phyloP scores from a whole-genome alignment of 1,140 invertebrate genomes.

The Brachionus rotundiformis region DNA sequence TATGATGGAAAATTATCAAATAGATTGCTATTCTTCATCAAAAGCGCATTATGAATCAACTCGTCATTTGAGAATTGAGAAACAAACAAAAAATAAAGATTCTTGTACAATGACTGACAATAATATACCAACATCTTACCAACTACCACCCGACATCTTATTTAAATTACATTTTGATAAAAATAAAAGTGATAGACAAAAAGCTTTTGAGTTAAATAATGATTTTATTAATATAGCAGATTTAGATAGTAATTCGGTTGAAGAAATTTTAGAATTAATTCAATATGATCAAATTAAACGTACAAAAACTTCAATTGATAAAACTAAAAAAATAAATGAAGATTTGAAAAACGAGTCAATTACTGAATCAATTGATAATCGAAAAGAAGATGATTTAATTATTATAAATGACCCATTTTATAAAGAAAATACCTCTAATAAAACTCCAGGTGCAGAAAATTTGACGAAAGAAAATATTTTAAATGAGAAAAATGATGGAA shows the following conservation, averaged over 20 bases:
- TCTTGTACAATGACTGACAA: not conserved
- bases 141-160: slow-evolving; percentile 25
- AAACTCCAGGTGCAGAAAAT: too few species aligned
- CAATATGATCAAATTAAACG: not conserved
- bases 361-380: not conserved
- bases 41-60: slow-evolving; percentile 29
- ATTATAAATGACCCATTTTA: too few species aligned
- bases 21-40: not conserved
- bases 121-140: not conserved
- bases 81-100: not conserved
- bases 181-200: slow-evolving; percentile 29
- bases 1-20: not conserved
- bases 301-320: not conserved
- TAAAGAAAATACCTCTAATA: too few species aligned
- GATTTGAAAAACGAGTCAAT: not conserved
- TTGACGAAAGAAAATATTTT: not conserved
- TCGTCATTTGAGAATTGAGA: not conserved
- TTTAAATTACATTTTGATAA: slow-evolving; percentile 24
- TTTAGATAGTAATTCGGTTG: not conserved
- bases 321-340: not conserved
- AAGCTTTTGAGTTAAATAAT: not conserved
- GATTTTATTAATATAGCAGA: slow-evolving; percentile 45
- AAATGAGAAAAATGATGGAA: not conserved
- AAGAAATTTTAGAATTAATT: slow-evolving; percentile 35
- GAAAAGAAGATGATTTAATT: too few species aligned